Base-by-base conservation (phyloP, 2,888 invertebrate genomes). In the Salpingus planirostris region DNA sequence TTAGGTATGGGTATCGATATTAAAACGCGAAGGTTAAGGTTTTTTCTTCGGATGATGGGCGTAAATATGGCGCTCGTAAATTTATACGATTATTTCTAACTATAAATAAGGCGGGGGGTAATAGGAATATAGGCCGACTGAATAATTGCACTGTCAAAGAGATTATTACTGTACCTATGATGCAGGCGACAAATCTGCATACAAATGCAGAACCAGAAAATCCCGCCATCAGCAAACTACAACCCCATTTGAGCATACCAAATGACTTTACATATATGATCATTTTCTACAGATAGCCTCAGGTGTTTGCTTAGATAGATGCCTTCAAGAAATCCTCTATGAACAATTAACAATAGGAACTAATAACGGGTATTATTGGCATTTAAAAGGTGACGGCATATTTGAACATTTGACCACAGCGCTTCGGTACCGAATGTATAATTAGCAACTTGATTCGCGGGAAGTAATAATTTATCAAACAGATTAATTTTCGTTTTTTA, bases 11-110 rank as follows among this genome's bases (percentile, higher is more conserved):
- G 42, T 43, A 46, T 47, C 45, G 44, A 50, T 50, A 47, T 47
- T 44, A 45, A 40, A n/a, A n/a, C n/a, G 39, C 39, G 48, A 46
- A 49, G 51, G 49, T 49, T 49, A 41, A 44, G 43, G 44, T 43
- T 45, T 46, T 47, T 42, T 32, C 33, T 33, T 24, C 25, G 14
- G 11, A 21, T 18, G 18, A n/a, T n/a, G n/a, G n/a, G n/a, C n/a
- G 33, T 33, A 41, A 38, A 41, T 41, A 41, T 41, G 38, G 35
- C 27, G 39, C 27, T 41, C 44, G 38, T 47, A 46, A 48, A 46
- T 41, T 40, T 46, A 38, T 46, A 46, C 38, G 44, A 43, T 44
- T 48, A 47, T 47, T 44, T 39, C 43, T 29, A 24, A 36, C 39
- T 22, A 43, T 47, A 46, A 46, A 47, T 47, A 46, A 42, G 29